Evolutionary conservation across 2,797 vertebrate species (phyloP).

Genomic region (Tragopan temminckii): DNA sequence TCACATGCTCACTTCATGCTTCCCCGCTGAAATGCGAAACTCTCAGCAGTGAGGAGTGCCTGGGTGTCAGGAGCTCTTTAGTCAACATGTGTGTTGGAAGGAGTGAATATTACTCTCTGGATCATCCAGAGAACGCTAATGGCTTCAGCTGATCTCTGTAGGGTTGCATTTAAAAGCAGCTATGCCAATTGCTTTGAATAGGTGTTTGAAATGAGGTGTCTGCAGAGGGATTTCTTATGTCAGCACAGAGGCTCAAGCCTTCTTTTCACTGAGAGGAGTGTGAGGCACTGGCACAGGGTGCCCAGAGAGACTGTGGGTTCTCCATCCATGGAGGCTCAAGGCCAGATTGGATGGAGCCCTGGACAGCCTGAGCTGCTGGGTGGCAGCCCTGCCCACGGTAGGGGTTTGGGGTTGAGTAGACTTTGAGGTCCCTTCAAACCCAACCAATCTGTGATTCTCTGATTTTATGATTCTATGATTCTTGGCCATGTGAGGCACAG

Average conservation of each 20-base stretch:
- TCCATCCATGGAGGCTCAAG: too few relatives aligned
- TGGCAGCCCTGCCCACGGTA: too few relatives aligned
- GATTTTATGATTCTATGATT: too few relatives aligned
- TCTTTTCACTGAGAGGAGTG: not conserved
- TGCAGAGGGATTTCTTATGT: not conserved
- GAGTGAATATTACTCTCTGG: not conserved
- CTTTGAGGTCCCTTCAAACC: too few relatives aligned
- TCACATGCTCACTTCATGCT: not conserved
- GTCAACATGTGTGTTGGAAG: not conserved
- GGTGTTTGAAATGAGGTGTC: not conserved
- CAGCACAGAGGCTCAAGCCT: not conserved
- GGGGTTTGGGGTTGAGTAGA: too few relatives aligned
- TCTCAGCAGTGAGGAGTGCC: not conserved
- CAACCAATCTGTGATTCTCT: too few relatives aligned
- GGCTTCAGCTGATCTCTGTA: not conserved
- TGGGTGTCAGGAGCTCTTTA: constrained; percentile 15
- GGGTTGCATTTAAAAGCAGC: constrained; percentile 28
- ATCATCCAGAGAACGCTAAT: not conserved
- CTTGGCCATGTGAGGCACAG: not conserved
- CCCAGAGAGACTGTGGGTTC: too few relatives aligned
- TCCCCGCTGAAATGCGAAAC: constrained; percentile 28
- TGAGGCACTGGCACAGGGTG: too few relatives aligned
- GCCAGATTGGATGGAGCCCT: too few relatives aligned
- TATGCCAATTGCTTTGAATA: not conserved
- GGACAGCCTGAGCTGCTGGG: too few relatives aligned